Evolutionary conservation across 2,888 invertebrate species (phyloP), one percentile per base, ranked within the genome.

Genomic region (Conchocele bisecta): DNA sequence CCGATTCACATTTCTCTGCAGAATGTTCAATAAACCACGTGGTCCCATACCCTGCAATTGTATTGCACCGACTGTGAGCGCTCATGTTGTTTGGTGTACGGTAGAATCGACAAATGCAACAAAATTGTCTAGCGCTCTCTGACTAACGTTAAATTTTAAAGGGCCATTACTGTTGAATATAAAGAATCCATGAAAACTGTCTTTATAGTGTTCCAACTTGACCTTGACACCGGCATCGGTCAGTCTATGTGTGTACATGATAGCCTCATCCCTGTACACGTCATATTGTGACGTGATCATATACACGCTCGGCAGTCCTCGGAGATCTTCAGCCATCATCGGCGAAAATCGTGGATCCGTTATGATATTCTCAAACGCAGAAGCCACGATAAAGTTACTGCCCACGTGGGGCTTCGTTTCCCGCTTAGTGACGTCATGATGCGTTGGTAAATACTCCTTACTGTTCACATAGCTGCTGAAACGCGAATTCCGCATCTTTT

Each of bases 251-350:
- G 87, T 88, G 67, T 91, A 91, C 86, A 91, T 87, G 6, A 89
- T 73, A 13, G 88, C 90, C 67, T 92, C 92, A 72, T 92, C 91
- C 3, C 91, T 75, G 11, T 91, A 83, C 3, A 91, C 88, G 66
- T 92, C 92, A 74, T 88, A 90, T 46, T 91, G 89, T 31, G 90
- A 88, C 17, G 91, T 90, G 9, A 90, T 80, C 42, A 92, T 80
- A 57, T 90, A 89, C 2, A 91, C 83, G 33, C 84, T 81, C 1
- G 91, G 89, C 39, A 90, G 72, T 11, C 81, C 84, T 7, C 69
- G 63, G 13, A 89, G 66, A 60, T 89, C 80, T 5, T 53, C 74
- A 6, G 84, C 75, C 84, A 91, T 86, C 79, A 91, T 83, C 7
- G 91, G 91, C 28, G 89, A 86, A 42, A 91, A 88, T 33, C 82